Evolutionary conservation across 2,797 vertebrate species (phyloP), one percentile per base, ranked within the genome.

Genomic region (Myiotriccus ornatus): DNA sequence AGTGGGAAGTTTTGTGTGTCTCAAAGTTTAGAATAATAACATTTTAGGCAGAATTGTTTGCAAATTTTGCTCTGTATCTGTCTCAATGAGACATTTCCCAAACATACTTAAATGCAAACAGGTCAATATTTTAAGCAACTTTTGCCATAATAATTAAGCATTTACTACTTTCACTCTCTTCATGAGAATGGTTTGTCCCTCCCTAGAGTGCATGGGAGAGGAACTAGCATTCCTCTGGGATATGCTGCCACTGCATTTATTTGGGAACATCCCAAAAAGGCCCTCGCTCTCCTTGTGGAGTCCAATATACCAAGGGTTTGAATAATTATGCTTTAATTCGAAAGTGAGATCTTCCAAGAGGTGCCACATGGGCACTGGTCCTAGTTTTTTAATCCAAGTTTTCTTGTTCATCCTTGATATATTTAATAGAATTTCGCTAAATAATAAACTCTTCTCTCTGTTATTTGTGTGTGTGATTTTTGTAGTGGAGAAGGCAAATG

Each of bases 401-500:
- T 98, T 97, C 98, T 98, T 98, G 96, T 97, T 98, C 97, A 96
- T 96, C 97, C 97, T 98, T 98, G 98, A 97, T 98, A 97, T 98
- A 98, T 97, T 97, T 98, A 82, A 95, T 96, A 98, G 97, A 97
- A 98, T 97, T 98, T 98, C 98, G 97, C 97, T 98, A 97, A 98
- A 98, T 99, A 99, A 98, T 99, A 99, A 99, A 99, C 98, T 98
- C 98, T 98, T 99, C 98, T 99, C 98, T 99, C 98, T 99, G 99
- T 99, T 98, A 99, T 99, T 99, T 99, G 99, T 99, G 98, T 99
- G 99, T 99, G 99, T 99, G 99, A 99, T 99, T 99, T 99, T 99
- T 99, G 98, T 99, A 99, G 99, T 99, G 99, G 98, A 99, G 99
- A 99, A 99, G 99, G 99, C 99, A 99, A 98, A 99, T 99, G 99